Base-by-base conservation (phyloP, 2,113 vertebrate genomes). In the Anhinga anhinga region DNA sequence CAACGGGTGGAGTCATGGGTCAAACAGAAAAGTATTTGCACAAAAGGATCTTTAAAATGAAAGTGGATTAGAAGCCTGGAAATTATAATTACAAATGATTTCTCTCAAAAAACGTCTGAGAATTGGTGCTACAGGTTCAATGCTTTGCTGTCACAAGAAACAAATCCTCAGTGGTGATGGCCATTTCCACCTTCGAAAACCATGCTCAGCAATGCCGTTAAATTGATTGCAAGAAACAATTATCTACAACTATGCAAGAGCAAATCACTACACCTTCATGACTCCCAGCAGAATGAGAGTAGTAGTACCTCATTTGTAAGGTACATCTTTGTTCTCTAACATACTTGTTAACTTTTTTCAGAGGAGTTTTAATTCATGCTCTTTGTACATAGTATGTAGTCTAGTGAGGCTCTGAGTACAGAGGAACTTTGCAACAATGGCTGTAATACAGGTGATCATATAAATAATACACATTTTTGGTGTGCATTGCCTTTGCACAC, bases 91-190 rank as follows among this genome's bases (percentile, higher is more conserved):
- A 9, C 9, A 42, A 84, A 29, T 11, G 42, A 9, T 77, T 80
- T 56, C 3, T 65, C 59, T 73, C 21, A 40, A 61, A 90, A 88
- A 80, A 10, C 11, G 55, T 13, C 10, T 30, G 26, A 77, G 6
- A 77, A 76, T 29, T 59, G 14, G 8, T 77, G 53, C 40, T 70
- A 27, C 29, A 73, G 5, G 10, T 52, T 34, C 23, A 82, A 11
- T 16, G 17, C 7, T 65, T 62, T 72, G 30, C 27, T 62, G 19
- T 45, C 42, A 78, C 55, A 88, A 55, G 15, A 67, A 69, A 45
- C 0, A 0, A 44, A 40, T 42, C 9, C 25, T 79, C 63, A 45
- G 38, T 12, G 29, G 19, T 73, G 50, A n/a, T 11, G 29, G 44
- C 15, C 27, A 30, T 27, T 80, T 69, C 30, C 17, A 47, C 45